These are phyloP conservation scores for Antigone vipio DNA, from an alignment of 2,113 vertebrate species.

Conservation along the genomic window DNA sequence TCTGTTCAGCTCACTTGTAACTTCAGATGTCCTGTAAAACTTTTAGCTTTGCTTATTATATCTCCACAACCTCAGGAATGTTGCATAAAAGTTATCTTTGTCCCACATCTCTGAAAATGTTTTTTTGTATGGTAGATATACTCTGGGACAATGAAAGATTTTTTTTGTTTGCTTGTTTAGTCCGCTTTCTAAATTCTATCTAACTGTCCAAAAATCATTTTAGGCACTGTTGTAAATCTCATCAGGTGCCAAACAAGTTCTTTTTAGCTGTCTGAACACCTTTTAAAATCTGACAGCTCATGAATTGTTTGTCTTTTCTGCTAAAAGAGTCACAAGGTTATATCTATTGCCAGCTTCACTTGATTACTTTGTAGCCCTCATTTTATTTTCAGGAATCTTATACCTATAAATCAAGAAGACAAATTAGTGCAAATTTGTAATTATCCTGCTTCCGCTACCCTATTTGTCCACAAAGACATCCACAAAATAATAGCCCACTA, in stretches of 20 bases:
- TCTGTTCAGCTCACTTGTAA: background rate
- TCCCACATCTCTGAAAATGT: background rate
- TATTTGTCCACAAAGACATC: conserved; percentile 49
- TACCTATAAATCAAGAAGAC: conserved; percentile 38
- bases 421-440: conserved; percentile 41
- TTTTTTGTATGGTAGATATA: background rate
- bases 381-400: conserved; percentile 22
- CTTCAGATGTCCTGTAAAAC: background rate
- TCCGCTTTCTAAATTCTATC: background rate
- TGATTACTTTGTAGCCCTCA: conserved; percentile 14
- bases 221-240: background rate
- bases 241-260: background rate
- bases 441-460: background rate
- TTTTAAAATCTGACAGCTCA: background rate
- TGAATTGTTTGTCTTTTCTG: background rate
- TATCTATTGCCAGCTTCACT: background rate
- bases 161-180: background rate
- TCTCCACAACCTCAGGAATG: background rate
- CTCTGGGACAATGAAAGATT: background rate
- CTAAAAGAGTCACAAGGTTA: background rate
- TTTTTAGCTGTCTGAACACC: background rate
- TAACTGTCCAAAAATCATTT: background rate
- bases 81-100: background rate
- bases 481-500: conserved; percentile 29
- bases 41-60: background rate